These are phyloP conservation scores for Poecilia latipinna DNA, from an alignment of 2,113 vertebrate species.

Conservation along the genomic window DNA sequence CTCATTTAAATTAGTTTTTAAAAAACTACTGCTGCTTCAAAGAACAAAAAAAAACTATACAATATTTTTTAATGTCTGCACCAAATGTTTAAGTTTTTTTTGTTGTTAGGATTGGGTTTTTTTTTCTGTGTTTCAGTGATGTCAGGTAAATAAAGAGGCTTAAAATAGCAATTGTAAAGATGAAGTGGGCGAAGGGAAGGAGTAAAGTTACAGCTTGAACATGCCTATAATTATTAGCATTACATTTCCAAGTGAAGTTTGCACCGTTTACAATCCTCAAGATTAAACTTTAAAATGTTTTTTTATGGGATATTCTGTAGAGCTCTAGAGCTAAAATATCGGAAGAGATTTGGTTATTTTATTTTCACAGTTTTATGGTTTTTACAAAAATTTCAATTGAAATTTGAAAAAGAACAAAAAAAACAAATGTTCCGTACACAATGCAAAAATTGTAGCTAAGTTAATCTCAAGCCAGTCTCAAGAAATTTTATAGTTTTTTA, in stretches of 20 bases:
- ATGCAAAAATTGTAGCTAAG: too few species aligned
- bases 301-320: neutral
- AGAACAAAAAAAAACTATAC: neutral
- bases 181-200: too few species aligned
- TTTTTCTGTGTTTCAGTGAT: neutral
- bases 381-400: too few species aligned
- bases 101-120: neutral
- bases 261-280: neutral
- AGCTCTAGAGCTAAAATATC: neutral
- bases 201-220: neutral
- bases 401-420: too few species aligned
- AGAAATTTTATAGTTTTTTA: too few species aligned
- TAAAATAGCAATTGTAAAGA: too few species aligned
- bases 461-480: too few species aligned
- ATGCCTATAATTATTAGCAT: neutral
- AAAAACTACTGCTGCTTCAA: conserved; percentile 11
- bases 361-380: too few species aligned
- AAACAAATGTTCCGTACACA: too few species aligned
- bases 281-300: neutral
- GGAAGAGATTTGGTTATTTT: neutral
- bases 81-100: neutral
- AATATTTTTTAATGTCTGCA: neutral
- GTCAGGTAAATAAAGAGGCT: too few species aligned
- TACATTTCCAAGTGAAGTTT: neutral
- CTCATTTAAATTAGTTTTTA: too few species aligned